Conservation (phyloP, 2,113 vertebrate genomes). For the Channa argus region DNA sequence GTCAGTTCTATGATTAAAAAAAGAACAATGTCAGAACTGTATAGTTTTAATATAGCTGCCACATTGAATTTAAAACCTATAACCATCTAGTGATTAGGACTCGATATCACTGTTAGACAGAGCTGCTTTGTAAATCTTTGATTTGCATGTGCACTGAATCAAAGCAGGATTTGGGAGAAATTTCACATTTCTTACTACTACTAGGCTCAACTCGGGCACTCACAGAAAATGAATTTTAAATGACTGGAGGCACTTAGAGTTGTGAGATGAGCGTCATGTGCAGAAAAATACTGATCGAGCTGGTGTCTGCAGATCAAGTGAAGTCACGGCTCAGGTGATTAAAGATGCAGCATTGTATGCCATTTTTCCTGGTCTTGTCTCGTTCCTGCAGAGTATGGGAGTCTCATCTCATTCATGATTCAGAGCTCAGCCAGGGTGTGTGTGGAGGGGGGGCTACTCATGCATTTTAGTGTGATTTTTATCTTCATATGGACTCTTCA, state of each 20-base stretch:
- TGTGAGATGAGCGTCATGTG: conserved; percentile 53
- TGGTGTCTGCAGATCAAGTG: conserved; percentile 76
- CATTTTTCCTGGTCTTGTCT: conserved; percentile 67
- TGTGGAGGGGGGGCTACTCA: conserved; percentile 35
- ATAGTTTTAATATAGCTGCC: not conserved
- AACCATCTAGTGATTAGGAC: conserved; percentile 23
- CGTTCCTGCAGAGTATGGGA: conserved; percentile 65
- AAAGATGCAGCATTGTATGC: conserved; percentile 79
- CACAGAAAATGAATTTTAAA: conserved; percentile 72
- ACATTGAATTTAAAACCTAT: not conserved
- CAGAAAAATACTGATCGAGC: conserved; percentile 72
- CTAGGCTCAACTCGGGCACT: conserved; percentile 47
- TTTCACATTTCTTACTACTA: conserved; percentile 41
- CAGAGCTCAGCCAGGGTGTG: conserved; percentile 51
- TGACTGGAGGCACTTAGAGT: conserved; percentile 60
- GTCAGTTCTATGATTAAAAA: not conserved
- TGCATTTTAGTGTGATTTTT: conserved; percentile 74
- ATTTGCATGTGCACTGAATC: conserved; percentile 52
- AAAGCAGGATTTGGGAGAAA: conserved; percentile 40
- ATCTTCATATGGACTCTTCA: conserved; percentile 66
- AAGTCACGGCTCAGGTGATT: conserved; percentile 77
- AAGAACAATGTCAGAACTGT: not conserved
- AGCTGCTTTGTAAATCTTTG: conserved; percentile 48
- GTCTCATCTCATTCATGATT: conserved; percentile 82
- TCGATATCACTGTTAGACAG: conserved; percentile 5